Conservation (phyloP, 2,888 invertebrate genomes). For the Mamestra brassicae region DNA sequence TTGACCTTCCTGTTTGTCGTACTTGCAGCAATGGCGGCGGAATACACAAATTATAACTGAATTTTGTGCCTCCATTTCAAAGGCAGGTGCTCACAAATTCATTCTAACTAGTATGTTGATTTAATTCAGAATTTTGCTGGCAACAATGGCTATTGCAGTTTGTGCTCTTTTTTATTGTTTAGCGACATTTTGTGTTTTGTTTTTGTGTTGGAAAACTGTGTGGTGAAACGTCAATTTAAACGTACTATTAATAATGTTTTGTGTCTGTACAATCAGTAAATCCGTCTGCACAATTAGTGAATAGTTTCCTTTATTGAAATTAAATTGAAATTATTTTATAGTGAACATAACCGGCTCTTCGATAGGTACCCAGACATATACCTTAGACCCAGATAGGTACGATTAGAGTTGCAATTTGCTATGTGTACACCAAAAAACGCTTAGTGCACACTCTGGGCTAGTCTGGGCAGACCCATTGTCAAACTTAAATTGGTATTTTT, state of each 20-base stretch:
- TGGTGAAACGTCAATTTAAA: not conserved
- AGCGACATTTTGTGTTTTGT: conserved; percentile 21
- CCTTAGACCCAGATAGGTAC: not conserved
- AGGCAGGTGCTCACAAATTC: conserved; percentile 66
- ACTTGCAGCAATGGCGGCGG: conserved; percentile 71
- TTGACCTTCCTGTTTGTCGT: conserved; percentile 81
- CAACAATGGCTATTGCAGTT: conserved; percentile 51
- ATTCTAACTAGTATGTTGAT: conserved; percentile 67
- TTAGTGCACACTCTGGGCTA: not conserved
- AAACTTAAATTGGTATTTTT: too few species aligned
- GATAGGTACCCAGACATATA: not conserved
- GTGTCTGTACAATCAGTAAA: too few species aligned
- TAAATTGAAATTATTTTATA: not conserved
- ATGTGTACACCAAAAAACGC: too few species aligned
- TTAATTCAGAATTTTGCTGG: conserved; percentile 60
- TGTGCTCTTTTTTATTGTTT: conserved; percentile 37
- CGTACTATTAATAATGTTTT: not conserved
- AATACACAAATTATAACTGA: conserved; percentile 83
- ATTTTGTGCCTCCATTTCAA: conserved; percentile 79
- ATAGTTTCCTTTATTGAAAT: not conserved
- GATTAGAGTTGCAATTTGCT: too few species aligned
- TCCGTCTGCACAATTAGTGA: not conserved
- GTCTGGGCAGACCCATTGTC: not conserved
- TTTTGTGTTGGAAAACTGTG: conserved; percentile 21
- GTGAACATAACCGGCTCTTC: not conserved